Evolutionary conservation across 2,797 vertebrate species (phyloP).

Genomic region (Hemitrygon akajei): DNA sequence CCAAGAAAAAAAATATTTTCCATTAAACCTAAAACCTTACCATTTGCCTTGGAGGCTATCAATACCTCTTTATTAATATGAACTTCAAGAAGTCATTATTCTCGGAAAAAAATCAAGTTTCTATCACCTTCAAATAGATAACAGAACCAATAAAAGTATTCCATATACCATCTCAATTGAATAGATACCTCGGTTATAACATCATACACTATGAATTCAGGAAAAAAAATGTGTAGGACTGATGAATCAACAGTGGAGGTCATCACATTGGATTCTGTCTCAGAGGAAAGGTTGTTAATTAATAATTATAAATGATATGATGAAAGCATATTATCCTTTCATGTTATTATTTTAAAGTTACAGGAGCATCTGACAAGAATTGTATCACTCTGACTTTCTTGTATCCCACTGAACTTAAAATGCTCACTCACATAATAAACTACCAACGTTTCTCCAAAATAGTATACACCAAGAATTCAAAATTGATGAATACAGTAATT

Average conservation of each 20-base stretch:
- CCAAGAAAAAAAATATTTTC: neutral
- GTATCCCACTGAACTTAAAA: neutral
- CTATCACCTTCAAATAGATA: neutral
- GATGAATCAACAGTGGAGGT: neutral
- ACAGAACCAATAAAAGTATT: neutral
- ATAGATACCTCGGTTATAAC: neutral
- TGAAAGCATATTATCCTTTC: neutral
- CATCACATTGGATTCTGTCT: neutral
- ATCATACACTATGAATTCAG: neutral
- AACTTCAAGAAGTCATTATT: neutral
- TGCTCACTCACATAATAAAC: neutral
- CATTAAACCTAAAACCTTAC: neutral
- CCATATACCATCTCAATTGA: neutral
- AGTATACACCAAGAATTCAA: neutral
- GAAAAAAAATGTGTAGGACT: neutral
- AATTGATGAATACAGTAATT: neutral
- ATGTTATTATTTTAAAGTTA: neutral
- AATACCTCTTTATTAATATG: neutral
- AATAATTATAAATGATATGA: neutral
- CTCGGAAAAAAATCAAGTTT: slow-evolving; percentile 28
- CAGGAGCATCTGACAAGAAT: neutral
- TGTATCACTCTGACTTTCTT: neutral
- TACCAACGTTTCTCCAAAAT: neutral
- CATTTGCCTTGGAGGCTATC: slow-evolving; percentile 17
- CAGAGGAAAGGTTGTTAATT: neutral